Percentiles rank a stretch among this genome's conserved stretches.
Evolutionary conservation across 1,140 invertebrate genomes (phyloP).

Genomic region (Listronotus oregonensis): DNA sequence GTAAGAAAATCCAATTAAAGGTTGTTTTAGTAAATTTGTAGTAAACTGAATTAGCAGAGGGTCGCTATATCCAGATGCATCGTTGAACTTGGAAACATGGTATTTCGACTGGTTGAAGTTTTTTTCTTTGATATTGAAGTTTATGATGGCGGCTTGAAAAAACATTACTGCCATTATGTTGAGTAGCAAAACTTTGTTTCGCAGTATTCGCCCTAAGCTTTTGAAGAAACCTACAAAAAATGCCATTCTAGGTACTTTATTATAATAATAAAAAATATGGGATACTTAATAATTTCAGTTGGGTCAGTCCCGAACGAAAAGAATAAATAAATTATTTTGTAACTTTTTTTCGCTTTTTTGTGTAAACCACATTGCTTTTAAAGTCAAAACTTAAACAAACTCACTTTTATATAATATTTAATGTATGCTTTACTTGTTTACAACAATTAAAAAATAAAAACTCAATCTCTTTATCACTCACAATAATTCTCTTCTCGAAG

Average conservation of each 20-base stretch:
- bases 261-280: constrained; percentile 1
- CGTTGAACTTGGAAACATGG: constrained; percentile 41
- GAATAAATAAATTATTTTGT: too few species aligned
- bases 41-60: constrained; percentile 60
- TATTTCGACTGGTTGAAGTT: constrained; percentile 65
- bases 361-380: too few species aligned
- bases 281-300: constrained; percentile 7
- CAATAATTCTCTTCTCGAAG: too few species aligned
- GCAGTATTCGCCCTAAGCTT: constrained; percentile 63
- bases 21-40: constrained; percentile 63
- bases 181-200: constrained; percentile 64
- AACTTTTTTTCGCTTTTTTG: too few species aligned
- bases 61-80: constrained; percentile 61
- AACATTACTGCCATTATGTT: constrained; percentile 64
- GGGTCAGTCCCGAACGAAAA: too few species aligned
- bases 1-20: constrained; percentile 65
- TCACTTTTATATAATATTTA: too few species aligned
- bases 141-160: constrained; percentile 62
- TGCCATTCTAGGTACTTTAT: too few species aligned
- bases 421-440: too few species aligned
- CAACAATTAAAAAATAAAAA: too few species aligned
- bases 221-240: constrained; percentile 58
- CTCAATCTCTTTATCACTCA: too few species aligned
- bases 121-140: constrained; percentile 63
- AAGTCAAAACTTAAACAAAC: too few species aligned